phyloP scores from a whole-genome alignment of 2,113 vertebrate species.

The Nothocercus julius region DNA sequence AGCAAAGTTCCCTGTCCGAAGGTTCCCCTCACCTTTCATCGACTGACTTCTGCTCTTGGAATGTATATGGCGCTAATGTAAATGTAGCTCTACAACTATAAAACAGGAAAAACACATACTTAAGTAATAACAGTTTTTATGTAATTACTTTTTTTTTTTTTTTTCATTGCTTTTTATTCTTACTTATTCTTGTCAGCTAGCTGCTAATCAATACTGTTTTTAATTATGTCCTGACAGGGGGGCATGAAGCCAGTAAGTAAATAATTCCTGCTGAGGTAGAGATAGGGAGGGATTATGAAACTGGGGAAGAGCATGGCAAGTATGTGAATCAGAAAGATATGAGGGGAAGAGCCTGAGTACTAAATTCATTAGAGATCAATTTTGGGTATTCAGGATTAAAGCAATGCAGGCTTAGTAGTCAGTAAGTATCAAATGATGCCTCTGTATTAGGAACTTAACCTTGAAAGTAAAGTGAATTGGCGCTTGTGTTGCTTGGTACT shows the following conservation, averaged over 20 bases:
- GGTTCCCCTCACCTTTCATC: not conserved
- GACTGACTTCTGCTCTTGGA: not conserved
- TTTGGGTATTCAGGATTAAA: not conserved
- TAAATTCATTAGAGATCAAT: not conserved
- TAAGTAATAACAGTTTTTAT: not conserved
- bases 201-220: fast-evolving
- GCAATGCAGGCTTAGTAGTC: not conserved
- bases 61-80: fast-evolving
- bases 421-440: not conserved
- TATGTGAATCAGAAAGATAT: fast-evolving
- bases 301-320: not conserved
- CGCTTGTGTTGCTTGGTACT: not conserved
- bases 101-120: not conserved
- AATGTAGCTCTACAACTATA: not conserved
- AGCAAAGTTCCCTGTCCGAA: no score
- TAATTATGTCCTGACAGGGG: not conserved
- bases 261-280: not conserved
- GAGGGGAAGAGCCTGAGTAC: not conserved
- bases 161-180: not conserved
- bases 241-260: not conserved
- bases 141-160: no score
- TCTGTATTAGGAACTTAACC: not conserved
- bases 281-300: not conserved
- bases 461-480: not conserved
- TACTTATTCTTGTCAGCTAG: not conserved